Conservation (phyloP, 2,888 invertebrate species). For the Drosophila ustulata region DNA sequence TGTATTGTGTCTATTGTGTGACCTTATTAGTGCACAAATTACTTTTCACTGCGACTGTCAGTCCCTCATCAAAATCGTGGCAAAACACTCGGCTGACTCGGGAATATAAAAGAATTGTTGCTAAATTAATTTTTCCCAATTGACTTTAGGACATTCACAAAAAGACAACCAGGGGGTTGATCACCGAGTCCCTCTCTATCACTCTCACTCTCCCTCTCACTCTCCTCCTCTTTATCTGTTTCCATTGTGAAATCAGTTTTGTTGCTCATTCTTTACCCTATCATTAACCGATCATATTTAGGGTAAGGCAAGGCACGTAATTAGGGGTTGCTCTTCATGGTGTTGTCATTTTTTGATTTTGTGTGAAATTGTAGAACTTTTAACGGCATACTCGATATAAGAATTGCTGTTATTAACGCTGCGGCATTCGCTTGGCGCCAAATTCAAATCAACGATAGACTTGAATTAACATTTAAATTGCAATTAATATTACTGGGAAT, state of each 20-base stretch:
- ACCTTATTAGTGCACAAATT: slow-evolving; percentile 79
- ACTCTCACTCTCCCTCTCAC: background rate
- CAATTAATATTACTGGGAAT: slow-evolving; percentile 59
- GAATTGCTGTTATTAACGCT: slow-evolving; percentile 49
- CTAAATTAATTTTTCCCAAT: slow-evolving; percentile 81
- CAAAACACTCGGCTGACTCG: slow-evolving; percentile 70
- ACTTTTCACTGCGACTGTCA: slow-evolving; percentile 81
- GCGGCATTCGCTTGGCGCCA: slow-evolving; percentile 50
- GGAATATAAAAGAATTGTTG: slow-evolving; percentile 69
- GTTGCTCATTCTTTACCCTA: slow-evolving; percentile 50
- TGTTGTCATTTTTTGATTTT: slow-evolving; percentile 53
- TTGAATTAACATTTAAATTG: slow-evolving; percentile 69
- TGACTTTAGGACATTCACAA: slow-evolving; percentile 67
- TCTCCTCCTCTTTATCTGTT: background rate
- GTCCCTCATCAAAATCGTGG: slow-evolving; percentile 79
- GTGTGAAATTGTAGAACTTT: slow-evolving; percentile 47
- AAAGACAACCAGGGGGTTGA: slow-evolving; percentile 61
- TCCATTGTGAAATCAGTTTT: slow-evolving; percentile 2
- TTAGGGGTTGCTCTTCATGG: slow-evolving; percentile 69
- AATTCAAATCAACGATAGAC: slow-evolving; percentile 22
- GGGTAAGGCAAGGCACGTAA: slow-evolving; percentile 68
- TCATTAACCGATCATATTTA: slow-evolving; percentile 80
- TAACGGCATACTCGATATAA: slow-evolving; percentile 4
- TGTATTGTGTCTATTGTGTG: slow-evolving; percentile 42
- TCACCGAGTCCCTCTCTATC: background rate